Base-by-base conservation (phyloP, 2,113 vertebrate species). In the Zosterops hypoxanthus region DNA sequence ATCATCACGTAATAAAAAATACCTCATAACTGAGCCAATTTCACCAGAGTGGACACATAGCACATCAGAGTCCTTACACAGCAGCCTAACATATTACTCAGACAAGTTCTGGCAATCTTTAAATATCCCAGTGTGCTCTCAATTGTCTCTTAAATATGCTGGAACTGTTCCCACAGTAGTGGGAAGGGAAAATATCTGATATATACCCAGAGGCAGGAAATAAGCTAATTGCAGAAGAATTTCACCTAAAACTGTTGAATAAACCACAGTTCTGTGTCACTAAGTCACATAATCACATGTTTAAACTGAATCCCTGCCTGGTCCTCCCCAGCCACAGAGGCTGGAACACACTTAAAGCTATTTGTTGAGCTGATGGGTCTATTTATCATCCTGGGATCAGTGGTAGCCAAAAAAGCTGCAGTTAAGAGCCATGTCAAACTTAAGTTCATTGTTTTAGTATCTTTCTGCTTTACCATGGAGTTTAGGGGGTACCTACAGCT, bases 141-240 rank as follows among this genome's bases (percentile, higher is more conserved):
- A 81, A 33, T 71, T 73, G 68, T 90, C 82, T 92, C 82, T 94
- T 90, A 94, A 93, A 88, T 75, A 65, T 49, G 41, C 47, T 90
- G 92, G 82, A 69, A 12, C 42, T 86, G 46, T 84, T 96, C 92
- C 90, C 71, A 83, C 42, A 52, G 41, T 83, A 94, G 82, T 64
- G 65, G 69, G 73, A 90, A 93, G 61, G 82, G 69, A 95, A 95
- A 94, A 80, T 72, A 91, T 47, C 85, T 88, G 88, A 94, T 66
- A 96, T 53, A 83, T 81, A 77, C 26, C 69, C 73, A 92, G 52
- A 57, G 70, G 53, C 82, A 93, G 86, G 86, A 95, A 95, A 93
- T 80, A 93, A 70, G 64, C 71, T 96, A 93, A 95, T 66, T 95
- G 71, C 71, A 93, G 59, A 94, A 92, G 85, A 95, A 96, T 90